Evolutionary conservation across 2,888 invertebrate genomes (phyloP), one percentile per base, ranked within the genome.

Genomic region (Leptopterna dolabrata): DNA sequence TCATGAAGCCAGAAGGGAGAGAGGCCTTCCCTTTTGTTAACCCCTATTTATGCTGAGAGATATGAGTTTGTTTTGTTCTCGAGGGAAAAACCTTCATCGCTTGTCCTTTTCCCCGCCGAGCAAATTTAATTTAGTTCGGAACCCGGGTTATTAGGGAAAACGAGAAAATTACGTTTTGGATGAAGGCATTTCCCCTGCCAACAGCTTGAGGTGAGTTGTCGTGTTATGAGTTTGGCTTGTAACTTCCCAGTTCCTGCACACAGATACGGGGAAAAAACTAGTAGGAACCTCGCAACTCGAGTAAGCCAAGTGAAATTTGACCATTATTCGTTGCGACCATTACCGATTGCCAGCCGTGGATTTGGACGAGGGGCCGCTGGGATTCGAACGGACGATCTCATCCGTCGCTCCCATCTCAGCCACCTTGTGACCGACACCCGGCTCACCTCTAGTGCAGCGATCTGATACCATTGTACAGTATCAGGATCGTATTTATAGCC

Each of bases 1-100:
- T 63, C 63, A 24, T 63, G 63, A 63, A 55, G 19, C 3, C 24
- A n/a, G 19, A 19, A 63, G 27, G 63, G 63, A 27, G 63, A n/a
- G n/a, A n/a, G 24, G 24, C 6, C 36, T 36, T 19, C 63, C 63
- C 63, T 63, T 63, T 63, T 63, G 63, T 63, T 63, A 63, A 63
- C 63, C 63, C 63, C 63, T 63, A 63, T 63, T 63, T 63, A 63
- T 63, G 24, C 63, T 63, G 63, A 63, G 63, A 63, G 63, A 63
- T 63, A 63, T 63, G 63, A 63, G 63, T 63, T 63, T 63, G 63
- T 63, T 63, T 63, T 63, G 63, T 63, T 24, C 24, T 63, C 24
- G 63, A 63, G 63, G 63, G 27, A 63, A 63, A 63, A 27, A 24
- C 63, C 24, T 13, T 63, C 63, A 24, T 24, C 24, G 19, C 63